These are phyloP conservation scores for Hemitrygon akajei DNA, from an alignment of 2,797 vertebrate species.

Conservation along the genomic window DNA sequence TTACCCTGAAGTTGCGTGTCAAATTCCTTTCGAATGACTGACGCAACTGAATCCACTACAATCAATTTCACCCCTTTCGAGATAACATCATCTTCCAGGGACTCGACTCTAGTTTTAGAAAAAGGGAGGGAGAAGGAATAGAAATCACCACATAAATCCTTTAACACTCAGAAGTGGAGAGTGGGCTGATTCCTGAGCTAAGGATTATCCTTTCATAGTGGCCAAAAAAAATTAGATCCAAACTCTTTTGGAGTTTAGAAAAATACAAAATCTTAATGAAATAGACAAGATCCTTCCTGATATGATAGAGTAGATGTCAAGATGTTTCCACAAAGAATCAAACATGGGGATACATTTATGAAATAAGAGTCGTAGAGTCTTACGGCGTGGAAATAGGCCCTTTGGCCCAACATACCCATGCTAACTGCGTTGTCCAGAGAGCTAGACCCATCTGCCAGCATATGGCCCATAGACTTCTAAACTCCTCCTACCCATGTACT, in stretches of 20 bases:
- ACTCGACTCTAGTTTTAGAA: slow-evolving; percentile 54
- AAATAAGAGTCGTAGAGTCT: too few relatives aligned
- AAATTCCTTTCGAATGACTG: slow-evolving; percentile 76
- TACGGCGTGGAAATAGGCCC: too few relatives aligned
- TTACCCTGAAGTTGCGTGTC: slow-evolving; percentile 69
- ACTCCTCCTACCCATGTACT: too few relatives aligned
- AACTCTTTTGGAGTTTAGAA: not conserved
- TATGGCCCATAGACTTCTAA: too few relatives aligned
- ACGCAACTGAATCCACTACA: slow-evolving; percentile 72
- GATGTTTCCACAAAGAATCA: too few relatives aligned
- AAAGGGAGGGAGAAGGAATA: not conserved
- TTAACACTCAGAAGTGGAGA: not conserved
- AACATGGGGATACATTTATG: too few relatives aligned
- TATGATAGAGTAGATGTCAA: too few relatives aligned
- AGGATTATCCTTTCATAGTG: not conserved
- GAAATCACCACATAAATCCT: not conserved
- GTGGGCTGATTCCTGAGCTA: not conserved
- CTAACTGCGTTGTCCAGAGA: too few relatives aligned
- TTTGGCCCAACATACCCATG: too few relatives aligned
- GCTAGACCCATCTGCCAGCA: too few relatives aligned
- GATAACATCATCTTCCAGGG: slow-evolving; percentile 75
- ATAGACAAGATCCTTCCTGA: too few relatives aligned
- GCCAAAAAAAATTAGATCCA: not conserved
- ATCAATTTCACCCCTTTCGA: slow-evolving; percentile 63
- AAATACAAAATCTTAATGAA: not conserved